Base-by-base conservation (phyloP, 2,113 vertebrate genomes). In the Fulmarus glacialis region DNA sequence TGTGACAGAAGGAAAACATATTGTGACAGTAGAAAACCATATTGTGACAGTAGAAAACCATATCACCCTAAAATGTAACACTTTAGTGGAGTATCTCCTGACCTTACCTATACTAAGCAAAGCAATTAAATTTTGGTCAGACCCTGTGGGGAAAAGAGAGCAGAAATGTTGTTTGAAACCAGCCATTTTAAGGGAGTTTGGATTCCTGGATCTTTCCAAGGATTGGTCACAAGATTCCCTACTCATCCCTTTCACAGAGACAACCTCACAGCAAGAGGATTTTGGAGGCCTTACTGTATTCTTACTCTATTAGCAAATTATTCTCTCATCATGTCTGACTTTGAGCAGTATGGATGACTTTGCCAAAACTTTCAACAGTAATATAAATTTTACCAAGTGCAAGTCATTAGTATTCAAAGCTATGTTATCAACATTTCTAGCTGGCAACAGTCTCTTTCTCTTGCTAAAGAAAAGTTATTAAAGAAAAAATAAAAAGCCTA, bases 131-230 rank as follows among this genome's bases (percentile, higher is more conserved):
- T 60, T 72, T 67, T 29, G 5, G 3, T 59, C 13, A 75, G 8
- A 63, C 1, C 47, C 27, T 40, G 6, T 2, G 12, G 11, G 6
- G 3, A 60, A 74, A 68, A 66, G 2, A 56, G 4, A 48, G 2
- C 5, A 52, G 56, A 45, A 64, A 36, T 42, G 3, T 36, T 66
- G 8, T 43, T 84, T 68, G 20, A 72, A 68, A 68, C 2, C 1
- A 6, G 12, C 4, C 5, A 9, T 71, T 78, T 78, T 81, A 67
- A 70, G 12, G 19, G 12, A 75, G 4, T 12, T 82, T 36, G 9
- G 15, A 50, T 82, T 62, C 40, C 52, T 47, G 8, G 5, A 59
- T 85, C 60, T 90, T 90, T 87, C 48, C 15, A 55, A 78, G 27
- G 5, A 52, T 82, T 1, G 8, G 6, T 48, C 60, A 66, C 15